Evolutionary conservation across 1,140 invertebrate genomes (phyloP).

Genomic region (Calliphora vicina): DNA sequence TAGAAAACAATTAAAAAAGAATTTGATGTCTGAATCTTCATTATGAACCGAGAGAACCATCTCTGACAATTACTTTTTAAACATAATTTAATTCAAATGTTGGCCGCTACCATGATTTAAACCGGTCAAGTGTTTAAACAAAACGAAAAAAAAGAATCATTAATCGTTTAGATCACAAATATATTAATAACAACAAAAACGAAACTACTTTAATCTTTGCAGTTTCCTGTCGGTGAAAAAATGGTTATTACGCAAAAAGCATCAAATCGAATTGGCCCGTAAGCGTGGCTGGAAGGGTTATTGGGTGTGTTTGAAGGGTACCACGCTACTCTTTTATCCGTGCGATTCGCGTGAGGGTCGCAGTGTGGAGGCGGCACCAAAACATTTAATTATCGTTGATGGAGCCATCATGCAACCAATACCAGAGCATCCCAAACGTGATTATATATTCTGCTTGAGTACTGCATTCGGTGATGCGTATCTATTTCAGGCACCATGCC

Average conservation of each 20-base stretch:
- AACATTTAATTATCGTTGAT: slow-evolving; percentile 96
- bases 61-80: too few relatives aligned
- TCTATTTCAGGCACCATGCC: slow-evolving; percentile 90
- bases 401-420: slow-evolving; percentile 98
- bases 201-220: slow-evolving; percentile 43
- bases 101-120: too few relatives aligned
- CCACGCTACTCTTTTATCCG: slow-evolving; percentile 94
- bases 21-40: too few relatives aligned
- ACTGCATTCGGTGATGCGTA: slow-evolving; percentile 98
- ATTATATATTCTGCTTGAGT: slow-evolving; percentile 97
- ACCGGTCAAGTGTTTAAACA: too few relatives aligned
- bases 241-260: slow-evolving; percentile 95
- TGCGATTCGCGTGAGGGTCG: slow-evolving; percentile 92
- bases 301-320: slow-evolving; percentile 97
- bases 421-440: slow-evolving; percentile 96
- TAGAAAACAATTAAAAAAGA: too few relatives aligned
- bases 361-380: slow-evolving; percentile 89
- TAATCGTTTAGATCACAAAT: not conserved
- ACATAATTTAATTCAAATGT: too few relatives aligned
- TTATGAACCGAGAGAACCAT: too few relatives aligned
- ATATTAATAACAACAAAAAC: not conserved
- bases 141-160: too few relatives aligned
- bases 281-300: slow-evolving; percentile 98
- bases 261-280: slow-evolving; percentile 93
- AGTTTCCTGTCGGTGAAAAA: slow-evolving; percentile 98